These are phyloP conservation scores for Sinocyclocheilus anophthalmus DNA, from an alignment of 2,113 vertebrate species.

Conservation along the genomic window DNA sequence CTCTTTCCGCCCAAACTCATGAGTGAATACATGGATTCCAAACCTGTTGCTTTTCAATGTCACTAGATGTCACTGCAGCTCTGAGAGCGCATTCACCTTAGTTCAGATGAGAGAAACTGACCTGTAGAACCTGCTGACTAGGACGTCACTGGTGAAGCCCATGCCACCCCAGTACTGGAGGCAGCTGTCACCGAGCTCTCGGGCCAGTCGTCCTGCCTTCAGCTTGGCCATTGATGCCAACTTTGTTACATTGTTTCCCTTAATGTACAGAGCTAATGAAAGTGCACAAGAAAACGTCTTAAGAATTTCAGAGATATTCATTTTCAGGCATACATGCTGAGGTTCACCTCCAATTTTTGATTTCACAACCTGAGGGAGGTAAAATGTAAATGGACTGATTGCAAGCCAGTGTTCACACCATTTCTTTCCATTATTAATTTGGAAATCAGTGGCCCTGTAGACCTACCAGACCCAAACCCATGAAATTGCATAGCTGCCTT, in stretches of 20 bases:
- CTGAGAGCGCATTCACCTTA: not conserved
- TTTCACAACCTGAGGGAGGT: not conserved
- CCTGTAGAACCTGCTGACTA: constrained; percentile 87
- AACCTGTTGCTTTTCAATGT: constrained; percentile 37
- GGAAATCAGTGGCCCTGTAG: not conserved
- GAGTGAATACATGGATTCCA: not conserved
- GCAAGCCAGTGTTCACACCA: not conserved
- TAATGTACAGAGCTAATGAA: constrained; percentile 77
- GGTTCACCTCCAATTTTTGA: not conserved
- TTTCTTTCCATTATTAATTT: constrained; percentile 5
- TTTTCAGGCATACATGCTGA: not conserved
- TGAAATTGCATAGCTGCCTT: not conserved
- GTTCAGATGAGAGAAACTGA: constrained; percentile 59
- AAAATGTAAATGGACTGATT: not conserved
- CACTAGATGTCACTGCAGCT: constrained; percentile 66
- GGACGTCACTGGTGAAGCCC: constrained; percentile 86
- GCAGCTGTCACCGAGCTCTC: constrained; percentile 82
- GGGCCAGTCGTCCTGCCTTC: constrained; percentile 79
- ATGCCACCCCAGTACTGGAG: constrained; percentile 92
- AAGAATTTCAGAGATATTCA: not conserved
- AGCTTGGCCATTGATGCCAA: constrained; percentile 88
- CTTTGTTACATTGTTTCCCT: constrained; percentile 84
- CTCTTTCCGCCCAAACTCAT: not conserved
- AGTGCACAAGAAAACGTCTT: not conserved
- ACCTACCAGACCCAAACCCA: constrained; percentile 10